Percentiles rank a stretch among this genome's conserved stretches.
These are phyloP conservation scores for Cecidostiba fungosa DNA, from an alignment of 2,888 invertebrate species.

Conservation along the genomic window DNA sequence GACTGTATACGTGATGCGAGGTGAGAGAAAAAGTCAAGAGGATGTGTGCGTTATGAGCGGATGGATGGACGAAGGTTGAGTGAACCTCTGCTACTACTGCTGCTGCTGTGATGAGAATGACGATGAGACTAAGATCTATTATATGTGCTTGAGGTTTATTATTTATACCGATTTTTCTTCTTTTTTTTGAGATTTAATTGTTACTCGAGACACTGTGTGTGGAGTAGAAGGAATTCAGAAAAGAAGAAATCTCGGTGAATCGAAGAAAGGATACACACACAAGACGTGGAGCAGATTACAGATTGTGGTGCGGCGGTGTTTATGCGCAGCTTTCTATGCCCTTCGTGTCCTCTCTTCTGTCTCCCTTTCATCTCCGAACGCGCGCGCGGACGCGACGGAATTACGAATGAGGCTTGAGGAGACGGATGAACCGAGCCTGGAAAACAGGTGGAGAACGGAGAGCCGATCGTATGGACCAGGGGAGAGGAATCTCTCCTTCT, in stretches of 20 bases:
- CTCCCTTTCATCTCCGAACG: conserved; percentile 73
- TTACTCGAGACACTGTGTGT: neutral
- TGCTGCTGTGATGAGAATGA: neutral
- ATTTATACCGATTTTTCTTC: too few relatives aligned
- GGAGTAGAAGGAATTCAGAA: neutral
- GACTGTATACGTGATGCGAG: conserved; percentile 3
- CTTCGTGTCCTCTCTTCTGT: conserved; percentile 63
- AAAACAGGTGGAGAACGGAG: conserved; percentile 54
- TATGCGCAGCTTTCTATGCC: conserved; percentile 62
- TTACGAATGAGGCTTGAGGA: conserved; percentile 69
- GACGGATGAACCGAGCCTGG: conserved; percentile 9
- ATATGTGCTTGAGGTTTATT: too few relatives aligned
- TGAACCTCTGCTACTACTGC: neutral
- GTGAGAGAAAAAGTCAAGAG: conserved; percentile 29
- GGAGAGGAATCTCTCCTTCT: neutral
- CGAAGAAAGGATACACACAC: conserved; percentile 16
- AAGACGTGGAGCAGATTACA: conserved; percentile 59
- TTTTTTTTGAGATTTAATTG: neutral
- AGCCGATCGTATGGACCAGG: conserved; percentile 41
- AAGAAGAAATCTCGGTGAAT: neutral
- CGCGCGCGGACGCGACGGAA: conserved; percentile 68
- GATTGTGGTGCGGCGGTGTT: conserved; percentile 23
- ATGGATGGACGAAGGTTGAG: conserved; percentile 6
- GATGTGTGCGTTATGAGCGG: conserved; percentile 13
- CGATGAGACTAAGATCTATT: too few relatives aligned